Evolutionary conservation across 2,113 vertebrate species (phyloP).

Genomic region (Pseudorasbora parva): DNA sequence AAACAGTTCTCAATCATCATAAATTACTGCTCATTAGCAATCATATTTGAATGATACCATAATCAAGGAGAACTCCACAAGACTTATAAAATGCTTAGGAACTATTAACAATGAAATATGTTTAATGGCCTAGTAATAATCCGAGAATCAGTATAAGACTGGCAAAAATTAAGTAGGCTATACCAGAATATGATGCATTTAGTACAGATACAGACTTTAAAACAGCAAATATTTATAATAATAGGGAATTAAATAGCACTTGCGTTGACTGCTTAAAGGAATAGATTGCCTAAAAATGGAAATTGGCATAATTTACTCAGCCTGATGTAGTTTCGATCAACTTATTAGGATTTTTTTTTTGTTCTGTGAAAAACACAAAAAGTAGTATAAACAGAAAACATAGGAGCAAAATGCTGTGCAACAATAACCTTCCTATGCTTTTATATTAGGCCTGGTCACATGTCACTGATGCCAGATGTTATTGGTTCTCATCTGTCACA

Average conservation of each 20-base stretch:
- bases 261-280: background rate
- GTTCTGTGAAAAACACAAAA: background rate
- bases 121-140: background rate
- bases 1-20: slow-evolving; percentile 67
- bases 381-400: background rate
- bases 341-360: background rate
- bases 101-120: slow-evolving; percentile 54
- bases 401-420: background rate
- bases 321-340: background rate
- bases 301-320: background rate
- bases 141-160: background rate
- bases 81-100: slow-evolving; percentile 60
- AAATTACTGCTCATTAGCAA: slow-evolving; percentile 65
- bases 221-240: background rate
- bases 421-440: too few relatives aligned
- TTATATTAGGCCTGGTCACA: too few relatives aligned
- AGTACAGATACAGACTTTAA: background rate
- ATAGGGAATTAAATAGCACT: background rate
- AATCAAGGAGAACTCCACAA: slow-evolving; percentile 60
- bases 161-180: background rate
- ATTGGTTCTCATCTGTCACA: too few relatives aligned
- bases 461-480: too few relatives aligned
- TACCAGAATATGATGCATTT: background rate
- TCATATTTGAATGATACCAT: slow-evolving; percentile 70
- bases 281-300: background rate